Percentiles rank a stretch among this genome's conserved stretches.
Conservation (phyloP, 2,888 invertebrate genomes). For the Yponomeuta malinellus region DNA sequence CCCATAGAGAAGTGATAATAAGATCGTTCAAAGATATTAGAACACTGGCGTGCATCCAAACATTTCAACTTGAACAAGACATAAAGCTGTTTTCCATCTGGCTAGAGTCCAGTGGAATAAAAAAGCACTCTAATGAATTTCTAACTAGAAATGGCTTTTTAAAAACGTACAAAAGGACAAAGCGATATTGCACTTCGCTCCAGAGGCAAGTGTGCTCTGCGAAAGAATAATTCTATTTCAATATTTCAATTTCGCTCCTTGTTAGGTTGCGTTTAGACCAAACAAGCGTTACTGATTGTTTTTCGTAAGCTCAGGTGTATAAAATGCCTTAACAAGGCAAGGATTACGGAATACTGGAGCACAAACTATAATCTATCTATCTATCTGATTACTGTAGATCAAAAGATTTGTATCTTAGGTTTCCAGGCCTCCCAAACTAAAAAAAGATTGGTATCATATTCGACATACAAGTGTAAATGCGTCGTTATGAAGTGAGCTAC, state of each 20-base stretch:
- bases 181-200: conserved; percentile 8
- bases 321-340: background rate
- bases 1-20: background rate
- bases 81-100: conserved; percentile 9
- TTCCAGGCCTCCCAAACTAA: too few relatives aligned
- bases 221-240: conserved; percentile 14
- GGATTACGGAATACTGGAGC: too few relatives aligned
- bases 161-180: conserved; percentile 9
- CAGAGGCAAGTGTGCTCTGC: conserved; percentile 4
- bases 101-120: conserved; percentile 13
- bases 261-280: background rate
- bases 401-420: too few relatives aligned
- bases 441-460: too few relatives aligned
- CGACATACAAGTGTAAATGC: too few relatives aligned
- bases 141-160: conserved; percentile 12
- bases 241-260: conserved; percentile 10
- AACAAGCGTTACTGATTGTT: background rate
- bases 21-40: background rate
- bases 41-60: conserved; percentile 7
- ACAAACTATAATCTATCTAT: too few relatives aligned
- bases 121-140: conserved; percentile 15
- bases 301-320: background rate
- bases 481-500: too few relatives aligned
- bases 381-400: too few relatives aligned
- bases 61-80: background rate